phyloP scores from a whole-genome alignment of 2,113 vertebrate species.

The Galbula dea region DNA sequence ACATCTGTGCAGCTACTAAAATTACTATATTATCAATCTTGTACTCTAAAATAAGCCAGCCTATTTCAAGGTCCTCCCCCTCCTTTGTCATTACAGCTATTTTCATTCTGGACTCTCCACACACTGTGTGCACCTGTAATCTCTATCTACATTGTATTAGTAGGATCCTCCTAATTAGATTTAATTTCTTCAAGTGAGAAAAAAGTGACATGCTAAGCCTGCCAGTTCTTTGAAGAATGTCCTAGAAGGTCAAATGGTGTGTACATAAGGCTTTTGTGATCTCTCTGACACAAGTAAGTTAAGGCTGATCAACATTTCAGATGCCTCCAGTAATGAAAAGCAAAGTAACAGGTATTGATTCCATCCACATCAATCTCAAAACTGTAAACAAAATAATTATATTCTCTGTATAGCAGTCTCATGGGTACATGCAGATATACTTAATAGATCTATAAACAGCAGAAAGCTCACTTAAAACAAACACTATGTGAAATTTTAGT shows the following conservation, averaged over 20 bases:
- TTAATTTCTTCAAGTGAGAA: slow-evolving; percentile 31
- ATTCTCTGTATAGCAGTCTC: not conserved
- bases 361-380: slow-evolving; percentile 6
- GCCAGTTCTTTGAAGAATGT: not conserved
- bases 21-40: not conserved
- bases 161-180: slow-evolving; percentile 20
- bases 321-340: slow-evolving; percentile 40
- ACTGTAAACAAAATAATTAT: slow-evolving; percentile 25
- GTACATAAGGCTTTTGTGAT: not conserved
- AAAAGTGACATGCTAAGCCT: slow-evolving; percentile 12
- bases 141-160: not conserved
- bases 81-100: not conserved
- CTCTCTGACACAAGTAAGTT: not conserved
- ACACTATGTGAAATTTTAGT: not conserved
- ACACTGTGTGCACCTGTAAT: not conserved
- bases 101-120: not conserved
- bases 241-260: not conserved
- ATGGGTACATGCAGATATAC: not conserved
- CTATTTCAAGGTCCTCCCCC: not conserved
- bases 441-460: not conserved
- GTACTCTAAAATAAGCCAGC: not conserved
- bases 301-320: slow-evolving; percentile 22
- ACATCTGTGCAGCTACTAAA: not conserved
- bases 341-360: slow-evolving; percentile 38
- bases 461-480: not conserved